Base-by-base conservation (phyloP, 2,797 vertebrate species). In the Diceros bicornis region DNA sequence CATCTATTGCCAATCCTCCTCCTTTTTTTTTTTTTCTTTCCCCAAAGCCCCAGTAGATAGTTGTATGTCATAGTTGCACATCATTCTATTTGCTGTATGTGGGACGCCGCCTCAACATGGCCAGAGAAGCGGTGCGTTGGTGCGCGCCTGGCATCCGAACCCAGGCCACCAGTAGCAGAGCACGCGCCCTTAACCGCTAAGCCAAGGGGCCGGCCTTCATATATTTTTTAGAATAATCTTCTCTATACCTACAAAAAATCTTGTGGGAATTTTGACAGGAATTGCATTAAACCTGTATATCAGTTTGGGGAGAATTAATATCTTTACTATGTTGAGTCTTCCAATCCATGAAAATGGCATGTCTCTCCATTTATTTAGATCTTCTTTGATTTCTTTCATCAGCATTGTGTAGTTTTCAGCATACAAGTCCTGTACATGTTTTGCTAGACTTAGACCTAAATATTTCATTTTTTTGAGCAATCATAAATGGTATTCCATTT, bases 281-380 rank as follows among this genome's bases (percentile, higher is more conserved):
- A 93, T 71, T 93, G 18, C 29, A 64, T 89, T 89, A 62, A 93
- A 78, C 21, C n/a, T 62, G 7, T 84, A 20, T 21, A n/a, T 84
- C 13, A 72, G 5, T 78, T 84, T 89, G 55, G 71, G 9, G 20
- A 84, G 37, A 93, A 34, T 78, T 89, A 32, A 23, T n/a, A 57
- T 55, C 12, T 89, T 71, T 47, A 55, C 25, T 85, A 32, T 47
- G 50, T 52, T 52, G 44, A 55, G 12, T 61, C 13, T 55, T 64
- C 27, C 52, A 71, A 6, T 64, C 47, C 55, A 44, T 75, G 16
- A 52, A 62, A 34, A 77, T 21, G 4, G 23, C n/a, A 89, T 29
- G 7, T 68, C 27, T 68, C 27, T 89, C 21, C 27, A 21, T 21
- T 52, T 75, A 20, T 34, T 75, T 82, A 57, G n/a, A 44, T 74